Evolutionary conservation across 1,140 invertebrate species (phyloP).

Genomic region (Tetranychus cinnabarinus): DNA sequence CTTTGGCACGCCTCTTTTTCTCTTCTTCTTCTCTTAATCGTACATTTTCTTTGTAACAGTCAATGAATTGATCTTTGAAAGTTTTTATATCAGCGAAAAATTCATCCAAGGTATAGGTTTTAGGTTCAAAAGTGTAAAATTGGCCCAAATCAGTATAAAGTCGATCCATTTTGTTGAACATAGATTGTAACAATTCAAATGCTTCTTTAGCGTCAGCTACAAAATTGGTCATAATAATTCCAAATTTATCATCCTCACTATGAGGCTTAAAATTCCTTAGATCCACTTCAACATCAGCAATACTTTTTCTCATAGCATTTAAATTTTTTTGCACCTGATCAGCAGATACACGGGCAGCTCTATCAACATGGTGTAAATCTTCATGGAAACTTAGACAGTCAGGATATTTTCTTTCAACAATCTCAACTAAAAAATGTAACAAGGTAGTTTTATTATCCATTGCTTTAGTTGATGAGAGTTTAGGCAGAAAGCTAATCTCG

Average conservation of each 20-base stretch:
- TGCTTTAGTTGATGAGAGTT: slow-evolving; percentile 66
- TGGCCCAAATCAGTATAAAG: slow-evolving; percentile 61
- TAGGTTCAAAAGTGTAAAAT: slow-evolving; percentile 75
- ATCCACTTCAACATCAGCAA: slow-evolving; percentile 66
- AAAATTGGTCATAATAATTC: slow-evolving; percentile 55
- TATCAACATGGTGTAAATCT: slow-evolving; percentile 54
- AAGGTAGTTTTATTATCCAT: slow-evolving; percentile 74
- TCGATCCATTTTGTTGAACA: slow-evolving; percentile 78
- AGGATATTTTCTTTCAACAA: slow-evolving; percentile 62
- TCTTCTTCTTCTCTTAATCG: slow-evolving; percentile 60
- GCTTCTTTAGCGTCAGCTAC: slow-evolving; percentile 53
- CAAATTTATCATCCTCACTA: slow-evolving; percentile 52
- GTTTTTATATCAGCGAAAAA: slow-evolving; percentile 85
- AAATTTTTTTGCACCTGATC: slow-evolving; percentile 62
- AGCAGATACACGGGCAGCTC: slow-evolving; percentile 24
- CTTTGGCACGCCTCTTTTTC: slow-evolving; percentile 53
- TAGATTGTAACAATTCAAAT: slow-evolving; percentile 61
- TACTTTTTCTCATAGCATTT: slow-evolving; percentile 56
- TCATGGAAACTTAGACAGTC: slow-evolving; percentile 58
- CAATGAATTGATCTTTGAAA: slow-evolving; percentile 78
- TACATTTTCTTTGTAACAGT: slow-evolving; percentile 60
- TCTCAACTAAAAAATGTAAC: slow-evolving; percentile 71
- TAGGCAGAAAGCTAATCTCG: slow-evolving; percentile 83
- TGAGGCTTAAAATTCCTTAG: slow-evolving; percentile 54
- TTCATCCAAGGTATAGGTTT: slow-evolving; percentile 83